These are phyloP conservation scores for Molanna angustata DNA, from an alignment of 2,888 invertebrate genomes.

Conservation along the genomic window DNA sequence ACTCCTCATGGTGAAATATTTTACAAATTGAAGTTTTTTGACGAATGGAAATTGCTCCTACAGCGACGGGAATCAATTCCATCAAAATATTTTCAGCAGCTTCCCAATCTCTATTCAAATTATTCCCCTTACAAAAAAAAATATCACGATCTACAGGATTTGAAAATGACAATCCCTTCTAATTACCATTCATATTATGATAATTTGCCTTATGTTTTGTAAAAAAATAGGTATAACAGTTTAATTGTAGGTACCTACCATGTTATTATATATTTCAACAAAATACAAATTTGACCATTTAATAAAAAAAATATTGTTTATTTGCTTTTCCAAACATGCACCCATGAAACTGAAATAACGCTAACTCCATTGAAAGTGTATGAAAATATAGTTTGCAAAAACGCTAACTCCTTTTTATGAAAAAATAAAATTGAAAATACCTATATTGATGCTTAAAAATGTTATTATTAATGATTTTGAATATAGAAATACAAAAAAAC, in stretches of 20 bases:
- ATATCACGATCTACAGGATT: not conserved
- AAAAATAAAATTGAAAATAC: too few relatives aligned
- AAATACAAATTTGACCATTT: not conserved
- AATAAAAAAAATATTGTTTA: not conserved
- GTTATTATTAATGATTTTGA: too few relatives aligned
- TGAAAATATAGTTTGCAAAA: too few relatives aligned
- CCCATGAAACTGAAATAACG: not conserved
- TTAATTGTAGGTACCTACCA: too few relatives aligned
- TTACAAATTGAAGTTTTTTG: constrained; percentile 5
- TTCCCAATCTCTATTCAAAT: not conserved
- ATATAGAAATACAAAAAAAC: too few relatives aligned
- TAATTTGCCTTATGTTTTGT: not conserved
- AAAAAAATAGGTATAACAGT: not conserved
- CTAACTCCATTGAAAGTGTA: constrained; percentile 3
- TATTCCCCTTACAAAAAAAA: not conserved
- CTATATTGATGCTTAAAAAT: too few relatives aligned
- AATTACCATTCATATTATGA: not conserved
- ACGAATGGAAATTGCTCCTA: constrained; percentile 1
- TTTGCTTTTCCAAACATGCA: not conserved
- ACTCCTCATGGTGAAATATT: constrained; percentile 8
- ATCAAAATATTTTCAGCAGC: constrained; percentile 1
- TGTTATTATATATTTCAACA: not conserved
- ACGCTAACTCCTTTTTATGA: too few relatives aligned
- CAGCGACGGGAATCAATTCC: constrained; percentile 1
- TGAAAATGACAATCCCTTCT: not conserved